phyloP scores from a whole-genome alignment of 2,797 vertebrate genomes.

The Glossophaga mutica region DNA sequence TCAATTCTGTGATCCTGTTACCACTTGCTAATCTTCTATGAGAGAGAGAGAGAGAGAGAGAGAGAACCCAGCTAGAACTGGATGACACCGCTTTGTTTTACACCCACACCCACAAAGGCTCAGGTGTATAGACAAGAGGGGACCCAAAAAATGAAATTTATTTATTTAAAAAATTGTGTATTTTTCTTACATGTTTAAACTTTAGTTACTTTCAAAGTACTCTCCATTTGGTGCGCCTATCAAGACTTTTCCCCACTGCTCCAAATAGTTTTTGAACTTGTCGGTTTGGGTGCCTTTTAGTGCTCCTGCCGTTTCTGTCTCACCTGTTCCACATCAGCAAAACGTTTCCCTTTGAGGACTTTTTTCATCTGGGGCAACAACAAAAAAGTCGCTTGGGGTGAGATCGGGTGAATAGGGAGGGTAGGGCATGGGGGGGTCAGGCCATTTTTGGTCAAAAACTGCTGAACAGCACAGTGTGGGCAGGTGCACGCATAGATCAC shows the following conservation, averaged over 20 bases:
- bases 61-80: background rate
- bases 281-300: background rate
- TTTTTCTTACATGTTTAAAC: background rate
- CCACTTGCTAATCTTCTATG: background rate
- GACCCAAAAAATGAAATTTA: background rate
- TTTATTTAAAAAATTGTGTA: background rate
- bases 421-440: background rate
- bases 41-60: background rate
- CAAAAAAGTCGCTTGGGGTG: too few relatives aligned
- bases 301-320: background rate
- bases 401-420: background rate
- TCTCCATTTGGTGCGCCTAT: background rate
- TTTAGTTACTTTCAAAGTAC: background rate
- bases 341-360: background rate
- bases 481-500: background rate
- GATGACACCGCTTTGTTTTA: background rate
- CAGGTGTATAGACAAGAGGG: rapidly evolving
- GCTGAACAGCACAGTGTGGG: background rate
- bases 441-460: background rate
- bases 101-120: background rate
- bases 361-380: background rate
- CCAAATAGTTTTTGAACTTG: background rate
- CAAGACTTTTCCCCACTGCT: background rate
- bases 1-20: background rate
- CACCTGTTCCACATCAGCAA: background rate